Percentiles rank a stretch among this genome's conserved stretches.
These are phyloP conservation scores for Tenebrosternarchus preto DNA, from an alignment of 2,113 vertebrate genomes.

Conservation along the genomic window DNA sequence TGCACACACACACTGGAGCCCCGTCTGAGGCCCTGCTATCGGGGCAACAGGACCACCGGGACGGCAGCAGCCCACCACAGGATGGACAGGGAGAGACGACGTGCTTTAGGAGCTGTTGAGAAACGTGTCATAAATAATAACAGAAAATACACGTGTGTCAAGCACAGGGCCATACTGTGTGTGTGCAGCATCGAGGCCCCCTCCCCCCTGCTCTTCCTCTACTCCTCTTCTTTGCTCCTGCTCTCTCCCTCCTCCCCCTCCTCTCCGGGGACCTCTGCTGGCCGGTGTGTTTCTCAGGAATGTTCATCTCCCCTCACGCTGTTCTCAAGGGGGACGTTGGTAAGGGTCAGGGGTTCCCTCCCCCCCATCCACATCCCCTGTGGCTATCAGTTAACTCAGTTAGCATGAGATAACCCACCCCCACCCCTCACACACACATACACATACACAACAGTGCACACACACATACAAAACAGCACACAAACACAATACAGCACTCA, in stretches of 20 bases:
- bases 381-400: slow-evolving; percentile 81
- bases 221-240: slow-evolving; percentile 55
- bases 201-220: slow-evolving; percentile 36
- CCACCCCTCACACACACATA: slow-evolving; percentile 26
- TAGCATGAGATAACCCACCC: slow-evolving; percentile 82
- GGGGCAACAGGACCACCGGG: slow-evolving; percentile 65
- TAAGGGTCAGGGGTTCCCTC: slow-evolving; percentile 65
- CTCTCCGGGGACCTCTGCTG: slow-evolving; percentile 67
- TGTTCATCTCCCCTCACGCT: slow-evolving; percentile 73
- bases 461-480: slow-evolving; percentile 46
- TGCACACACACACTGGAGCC: slow-evolving; percentile 22
- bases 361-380: slow-evolving; percentile 72
- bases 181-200: slow-evolving; percentile 38
- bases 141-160: slow-evolving; percentile 59
- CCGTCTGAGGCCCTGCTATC: slow-evolving; percentile 48
- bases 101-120: slow-evolving; percentile 70
- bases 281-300: slow-evolving; percentile 76
- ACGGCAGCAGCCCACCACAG: slow-evolving; percentile 66
- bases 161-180: slow-evolving; percentile 46
- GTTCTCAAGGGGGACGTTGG: slow-evolving; percentile 71
- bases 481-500: not conserved
- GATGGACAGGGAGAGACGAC: slow-evolving; percentile 45
- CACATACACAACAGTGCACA: too few species aligned
- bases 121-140: slow-evolving; percentile 71
- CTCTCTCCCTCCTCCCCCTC: slow-evolving; percentile 25